phyloP scores from a whole-genome alignment of 2,797 vertebrate genomes.

The Odontamblyopus rebecca region DNA sequence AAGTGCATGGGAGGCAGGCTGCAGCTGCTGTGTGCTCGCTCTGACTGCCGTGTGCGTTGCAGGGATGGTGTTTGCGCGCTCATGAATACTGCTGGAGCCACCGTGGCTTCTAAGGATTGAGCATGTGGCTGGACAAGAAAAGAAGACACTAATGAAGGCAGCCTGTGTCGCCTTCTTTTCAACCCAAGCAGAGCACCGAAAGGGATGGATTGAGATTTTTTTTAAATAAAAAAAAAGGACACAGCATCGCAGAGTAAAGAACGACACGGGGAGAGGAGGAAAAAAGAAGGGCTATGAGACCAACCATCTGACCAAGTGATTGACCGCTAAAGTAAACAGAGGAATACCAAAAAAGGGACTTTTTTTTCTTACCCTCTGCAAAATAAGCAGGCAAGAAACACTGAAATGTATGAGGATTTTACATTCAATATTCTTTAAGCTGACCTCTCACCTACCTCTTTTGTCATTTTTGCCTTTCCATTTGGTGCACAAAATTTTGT shows the following conservation, averaged over 20 bases:
- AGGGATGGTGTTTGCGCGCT: constrained; percentile 62
- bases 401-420: constrained; percentile 74
- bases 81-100: constrained; percentile 53
- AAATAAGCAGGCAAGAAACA: constrained; percentile 65
- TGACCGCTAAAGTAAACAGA: constrained; percentile 73
- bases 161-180: constrained; percentile 70
- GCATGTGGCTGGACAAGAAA: constrained; percentile 73
- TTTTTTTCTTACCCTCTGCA: constrained; percentile 33
- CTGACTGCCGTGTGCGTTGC: constrained; percentile 67
- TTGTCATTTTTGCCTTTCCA: constrained; percentile 41
- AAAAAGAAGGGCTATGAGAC: constrained; percentile 59
- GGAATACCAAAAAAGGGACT: constrained; percentile 55
- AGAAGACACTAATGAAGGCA: constrained; percentile 76
- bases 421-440: constrained; percentile 52
- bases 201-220: constrained; percentile 17
- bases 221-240: constrained; percentile 48
- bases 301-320: constrained; percentile 62
- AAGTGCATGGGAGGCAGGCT: constrained; percentile 76
- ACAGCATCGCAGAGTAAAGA: constrained; percentile 43
- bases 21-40: constrained; percentile 75
- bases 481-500: constrained; percentile 48
- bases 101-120: constrained; percentile 55
- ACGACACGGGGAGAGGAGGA: constrained; percentile 21
- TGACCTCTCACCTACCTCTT: constrained; percentile 38
- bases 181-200: constrained; percentile 40